Conservation (phyloP, 1,140 invertebrate species). For the Lepidurus apus region DNA sequence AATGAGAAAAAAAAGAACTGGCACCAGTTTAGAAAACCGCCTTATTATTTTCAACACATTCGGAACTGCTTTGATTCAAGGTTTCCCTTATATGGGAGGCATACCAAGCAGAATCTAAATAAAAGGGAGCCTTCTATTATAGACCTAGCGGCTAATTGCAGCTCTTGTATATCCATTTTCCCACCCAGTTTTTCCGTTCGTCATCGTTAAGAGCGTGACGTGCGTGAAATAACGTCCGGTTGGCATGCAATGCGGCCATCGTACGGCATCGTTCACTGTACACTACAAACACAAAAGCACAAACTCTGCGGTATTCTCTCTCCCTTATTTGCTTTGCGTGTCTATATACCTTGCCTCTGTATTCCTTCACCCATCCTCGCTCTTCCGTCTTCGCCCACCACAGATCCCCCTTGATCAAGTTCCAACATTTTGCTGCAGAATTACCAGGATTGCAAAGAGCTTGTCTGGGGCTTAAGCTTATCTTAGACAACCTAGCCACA, state of each 20-base stretch:
- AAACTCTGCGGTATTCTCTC: neutral
- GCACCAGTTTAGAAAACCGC: too few species aligned
- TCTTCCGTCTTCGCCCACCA: too few species aligned
- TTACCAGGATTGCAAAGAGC: too few species aligned
- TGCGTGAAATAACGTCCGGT: slow-evolving; percentile 9
- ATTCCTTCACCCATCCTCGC: too few species aligned
- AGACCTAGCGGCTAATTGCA: slow-evolving; percentile 5
- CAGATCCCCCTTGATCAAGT: too few species aligned
- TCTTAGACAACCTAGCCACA: too few species aligned
- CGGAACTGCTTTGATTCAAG: neutral
- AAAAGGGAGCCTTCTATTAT: neutral
- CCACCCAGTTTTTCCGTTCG: slow-evolving; percentile 18
- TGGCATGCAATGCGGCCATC: neutral
- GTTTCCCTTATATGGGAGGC: neutral
- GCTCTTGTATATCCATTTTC: neutral
- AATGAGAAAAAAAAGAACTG: too few species aligned
- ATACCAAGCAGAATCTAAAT: neutral
- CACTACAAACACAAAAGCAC: neutral
- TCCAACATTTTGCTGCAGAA: too few species aligned
- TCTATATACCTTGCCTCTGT: neutral
- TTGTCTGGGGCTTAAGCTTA: too few species aligned
- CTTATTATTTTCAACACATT: too few species aligned
- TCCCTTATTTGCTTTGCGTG: neutral
- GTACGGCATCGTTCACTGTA: neutral
- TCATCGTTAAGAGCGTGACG: slow-evolving; percentile 12